Base-by-base conservation (phyloP, 1,140 invertebrate species). In the Hydropsyche tenuis region DNA sequence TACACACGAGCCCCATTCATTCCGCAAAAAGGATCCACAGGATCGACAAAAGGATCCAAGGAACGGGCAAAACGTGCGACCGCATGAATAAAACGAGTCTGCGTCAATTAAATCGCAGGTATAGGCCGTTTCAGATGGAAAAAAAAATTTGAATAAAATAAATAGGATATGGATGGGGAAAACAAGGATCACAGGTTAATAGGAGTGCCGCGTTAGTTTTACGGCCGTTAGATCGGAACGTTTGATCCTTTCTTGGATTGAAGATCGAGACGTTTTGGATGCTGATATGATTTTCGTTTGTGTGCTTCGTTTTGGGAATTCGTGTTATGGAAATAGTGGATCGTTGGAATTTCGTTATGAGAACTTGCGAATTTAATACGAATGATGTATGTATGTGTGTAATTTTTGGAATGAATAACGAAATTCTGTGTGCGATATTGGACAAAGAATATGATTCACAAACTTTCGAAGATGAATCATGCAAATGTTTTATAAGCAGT, bases 161-260 rank as follows among this genome's bases (percentile, higher is more conserved):
- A 65, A 65, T 65, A 65, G 63, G 27, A 65, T 37, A 4, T 25
- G 56, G 25, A 60, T 18, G 48, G 48, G 48, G 23, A 51, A 70
- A 70, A 70, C 56, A 56, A 37, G 42, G 22, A 25, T 30, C 11
- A 30, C 18, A 56, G 68, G 51, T 70, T 70, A 70, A 70, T 70
- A 70, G 48, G 51, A 69, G 46, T 51, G 45, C 66, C 53, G 45
- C 27, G 66, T 69, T 69, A 69, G 66, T 69, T 70, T 70, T 70
- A 70, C 37, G 37, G 51, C 68, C 68, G 68, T 70, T 20, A 48
- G 20, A 46, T 70, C 68, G 68, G 68, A 25, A 16, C 68, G 14
- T 70, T 70, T 70, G 68, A 70, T 70, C 48, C 27, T 56, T 9
- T 37, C 9, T 37, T 37, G 30, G 9, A 37, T 37, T 37, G 3